phyloP scores from a whole-genome alignment of 1,140 invertebrate genomes.

The Tetraneura akinire region DNA sequence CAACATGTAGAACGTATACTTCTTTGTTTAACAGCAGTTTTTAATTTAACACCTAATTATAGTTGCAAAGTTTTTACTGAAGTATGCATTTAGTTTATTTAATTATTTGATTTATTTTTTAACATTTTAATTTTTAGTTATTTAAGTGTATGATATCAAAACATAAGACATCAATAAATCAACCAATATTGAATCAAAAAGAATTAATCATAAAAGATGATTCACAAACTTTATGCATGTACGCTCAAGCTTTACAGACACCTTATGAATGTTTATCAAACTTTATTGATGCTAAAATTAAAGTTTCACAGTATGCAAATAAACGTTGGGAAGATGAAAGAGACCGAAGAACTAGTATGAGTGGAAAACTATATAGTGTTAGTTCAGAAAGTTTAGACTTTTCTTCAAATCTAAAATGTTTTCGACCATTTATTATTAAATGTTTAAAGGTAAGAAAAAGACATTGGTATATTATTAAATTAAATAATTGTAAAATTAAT shows the following conservation, averaged over 20 bases:
- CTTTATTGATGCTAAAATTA: slow-evolving; percentile 54
- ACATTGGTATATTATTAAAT: background rate
- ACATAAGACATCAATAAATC: background rate
- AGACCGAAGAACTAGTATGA: slow-evolving; percentile 24
- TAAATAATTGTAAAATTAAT: background rate
- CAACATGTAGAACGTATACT: slow-evolving; percentile 22
- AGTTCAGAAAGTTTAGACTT: slow-evolving; percentile 54
- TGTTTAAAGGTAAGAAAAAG: slow-evolving; percentile 37
- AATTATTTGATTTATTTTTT: background rate
- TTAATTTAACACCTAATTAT: slow-evolving; percentile 34
- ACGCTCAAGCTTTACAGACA: slow-evolving; percentile 38
- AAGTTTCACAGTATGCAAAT: slow-evolving; percentile 49
- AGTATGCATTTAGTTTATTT: background rate
- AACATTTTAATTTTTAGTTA: slow-evolving; percentile 29
- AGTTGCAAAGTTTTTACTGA: slow-evolving; percentile 29
- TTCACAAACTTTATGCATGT: slow-evolving; percentile 12
- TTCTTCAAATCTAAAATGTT: slow-evolving; percentile 52
- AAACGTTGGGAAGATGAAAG: slow-evolving; percentile 46
- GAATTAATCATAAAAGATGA: slow-evolving; percentile 28
- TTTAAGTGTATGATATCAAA: slow-evolving; percentile 34
- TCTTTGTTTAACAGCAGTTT: slow-evolving; percentile 29
- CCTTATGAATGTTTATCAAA: slow-evolving; percentile 44
- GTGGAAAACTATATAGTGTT: slow-evolving; percentile 18
- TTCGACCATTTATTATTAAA: slow-evolving; percentile 29
- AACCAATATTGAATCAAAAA: slow-evolving; percentile 9